Conservation (phyloP, 2,113 vertebrate species). For the Macroglossus sobrinus region DNA sequence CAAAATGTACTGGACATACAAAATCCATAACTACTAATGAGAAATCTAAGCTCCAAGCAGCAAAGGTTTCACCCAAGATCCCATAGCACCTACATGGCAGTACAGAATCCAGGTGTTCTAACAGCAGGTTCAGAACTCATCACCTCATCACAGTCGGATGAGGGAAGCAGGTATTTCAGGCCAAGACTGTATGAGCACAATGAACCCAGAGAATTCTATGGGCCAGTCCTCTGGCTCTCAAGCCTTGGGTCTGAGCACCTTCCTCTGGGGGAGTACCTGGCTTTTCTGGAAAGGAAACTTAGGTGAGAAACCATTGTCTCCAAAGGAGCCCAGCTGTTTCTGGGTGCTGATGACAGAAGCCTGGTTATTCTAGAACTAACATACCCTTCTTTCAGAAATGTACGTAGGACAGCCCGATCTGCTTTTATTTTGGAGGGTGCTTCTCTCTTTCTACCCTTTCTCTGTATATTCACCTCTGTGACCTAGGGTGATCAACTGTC, state of each 20-base stretch:
- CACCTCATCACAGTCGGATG: background rate
- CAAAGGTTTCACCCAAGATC: background rate
- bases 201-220: background rate
- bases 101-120: background rate
- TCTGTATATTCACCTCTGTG: background rate
- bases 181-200: background rate
- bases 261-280: background rate
- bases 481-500: background rate
- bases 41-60: background rate
- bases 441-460: background rate
- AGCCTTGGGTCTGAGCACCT: background rate
- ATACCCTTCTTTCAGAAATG: background rate
- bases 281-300: background rate
- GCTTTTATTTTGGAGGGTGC: background rate
- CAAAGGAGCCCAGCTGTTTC: background rate
- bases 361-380: background rate
- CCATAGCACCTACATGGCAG: background rate
- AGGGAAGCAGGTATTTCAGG: background rate
- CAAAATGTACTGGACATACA: background rate
- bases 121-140: background rate
- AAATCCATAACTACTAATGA: background rate
- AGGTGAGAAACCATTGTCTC: background rate
- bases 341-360: background rate
- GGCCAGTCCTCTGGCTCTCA: background rate
- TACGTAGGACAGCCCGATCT: background rate